These are phyloP conservation scores for Sigmodon hispidus DNA, from an alignment of 2,113 vertebrate species.

Conservation along the genomic window DNA sequence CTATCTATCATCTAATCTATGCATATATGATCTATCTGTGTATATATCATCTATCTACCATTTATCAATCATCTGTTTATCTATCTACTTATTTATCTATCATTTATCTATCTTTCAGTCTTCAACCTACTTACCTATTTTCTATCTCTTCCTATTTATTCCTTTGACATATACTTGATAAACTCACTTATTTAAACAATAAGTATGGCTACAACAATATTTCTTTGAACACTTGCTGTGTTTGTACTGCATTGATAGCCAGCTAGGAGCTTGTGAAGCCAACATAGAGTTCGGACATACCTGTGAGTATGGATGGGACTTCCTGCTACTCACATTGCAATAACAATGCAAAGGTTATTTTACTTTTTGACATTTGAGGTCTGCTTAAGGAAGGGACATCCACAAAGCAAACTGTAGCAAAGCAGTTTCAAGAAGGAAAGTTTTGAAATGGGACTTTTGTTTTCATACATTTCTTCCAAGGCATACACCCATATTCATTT, in stretches of 20 bases:
- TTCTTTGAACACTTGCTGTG: not conserved
- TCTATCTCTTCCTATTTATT: not conserved
- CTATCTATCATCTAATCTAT: not conserved
- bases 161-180: not conserved
- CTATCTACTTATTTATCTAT: too few species aligned
- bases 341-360: not conserved
- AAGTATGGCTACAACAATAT: not conserved
- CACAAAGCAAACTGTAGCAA: not conserved
- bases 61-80: not conserved
- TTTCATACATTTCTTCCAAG: not conserved
- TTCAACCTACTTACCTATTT: not conserved
- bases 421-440: not conserved
- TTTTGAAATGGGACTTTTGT: not conserved
- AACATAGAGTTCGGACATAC: too few species aligned
- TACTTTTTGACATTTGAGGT: not conserved
- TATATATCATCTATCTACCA: not conserved
- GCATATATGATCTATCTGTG: not conserved
- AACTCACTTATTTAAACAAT: not conserved
- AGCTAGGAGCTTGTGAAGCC: not conserved
- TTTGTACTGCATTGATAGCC: not conserved
- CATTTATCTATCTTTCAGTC: not conserved
- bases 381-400: not conserved
- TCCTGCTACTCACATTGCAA: not conserved
- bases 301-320: not conserved
- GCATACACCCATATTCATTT: accelerated